Percentiles rank a stretch among this genome's conserved stretches.
These are phyloP conservation scores for Lucinisca nassula DNA, from an alignment of 2,888 invertebrate genomes.

Conservation along the genomic window DNA sequence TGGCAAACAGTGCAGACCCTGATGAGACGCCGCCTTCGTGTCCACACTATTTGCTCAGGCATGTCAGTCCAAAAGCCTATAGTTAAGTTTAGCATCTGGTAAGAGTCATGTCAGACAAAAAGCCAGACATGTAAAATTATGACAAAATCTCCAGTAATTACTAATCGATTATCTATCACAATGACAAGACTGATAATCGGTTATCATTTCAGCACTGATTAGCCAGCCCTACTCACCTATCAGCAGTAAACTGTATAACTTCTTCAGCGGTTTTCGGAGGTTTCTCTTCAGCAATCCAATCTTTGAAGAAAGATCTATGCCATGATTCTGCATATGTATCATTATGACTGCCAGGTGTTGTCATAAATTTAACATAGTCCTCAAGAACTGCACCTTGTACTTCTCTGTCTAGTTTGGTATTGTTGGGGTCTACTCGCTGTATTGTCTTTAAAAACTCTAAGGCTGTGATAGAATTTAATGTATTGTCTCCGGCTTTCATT, in stretches of 20 bases:
- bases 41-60: too few species aligned
- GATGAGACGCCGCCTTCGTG: too few species aligned
- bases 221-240: too few species aligned
- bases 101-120: too few species aligned
- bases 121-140: too few species aligned
- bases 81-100: too few species aligned
- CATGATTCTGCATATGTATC: slow-evolving; percentile 86
- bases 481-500: slow-evolving; percentile 85
- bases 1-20: too few species aligned
- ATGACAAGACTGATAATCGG: too few species aligned
- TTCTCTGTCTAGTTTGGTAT: slow-evolving; percentile 64
- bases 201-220: too few species aligned
- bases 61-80: too few species aligned
- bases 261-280: slow-evolving; percentile 69
- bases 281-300: slow-evolving; percentile 73
- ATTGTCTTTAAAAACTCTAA: slow-evolving; percentile 78
- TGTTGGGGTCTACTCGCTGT: slow-evolving; percentile 76
- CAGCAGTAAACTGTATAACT: slow-evolving; percentile 77
- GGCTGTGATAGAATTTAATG: slow-evolving; percentile 81
- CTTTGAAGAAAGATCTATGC: slow-evolving; percentile 83
- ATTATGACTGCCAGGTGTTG: slow-evolving; percentile 82
- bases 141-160: too few species aligned
- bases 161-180: too few species aligned
- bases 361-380: slow-evolving; percentile 84
- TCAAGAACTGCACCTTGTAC: slow-evolving; percentile 78